Conservation (phyloP, 1,140 invertebrate species). For the Capitella teleta region DNA sequence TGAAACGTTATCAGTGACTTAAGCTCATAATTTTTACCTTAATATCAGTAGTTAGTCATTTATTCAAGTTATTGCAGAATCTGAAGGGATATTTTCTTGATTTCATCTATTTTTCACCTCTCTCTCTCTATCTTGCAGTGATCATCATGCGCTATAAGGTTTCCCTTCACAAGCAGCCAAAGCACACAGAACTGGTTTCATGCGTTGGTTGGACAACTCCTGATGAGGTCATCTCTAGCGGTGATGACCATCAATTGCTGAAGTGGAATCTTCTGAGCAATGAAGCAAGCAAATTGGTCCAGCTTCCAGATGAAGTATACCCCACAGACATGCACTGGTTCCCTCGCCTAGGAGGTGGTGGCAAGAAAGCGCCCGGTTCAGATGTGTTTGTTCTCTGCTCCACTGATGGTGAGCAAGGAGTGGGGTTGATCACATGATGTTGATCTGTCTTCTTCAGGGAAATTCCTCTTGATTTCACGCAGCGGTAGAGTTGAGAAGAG, state of each 20-base stretch:
- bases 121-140: no score
- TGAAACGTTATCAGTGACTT: no score
- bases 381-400: constrained; percentile 79
- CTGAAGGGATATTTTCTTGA: no score
- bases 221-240: constrained; percentile 82
- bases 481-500: constrained; percentile 84
- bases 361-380: constrained; percentile 55
- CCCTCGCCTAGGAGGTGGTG: constrained; percentile 44
- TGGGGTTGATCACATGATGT: background rate
- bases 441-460: constrained; percentile 46
- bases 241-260: constrained; percentile 81
- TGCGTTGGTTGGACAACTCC: constrained; percentile 84
- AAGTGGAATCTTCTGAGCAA: constrained; percentile 74
- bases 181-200: constrained; percentile 61
- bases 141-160: background rate
- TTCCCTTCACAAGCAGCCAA: background rate
- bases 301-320: constrained; percentile 69
- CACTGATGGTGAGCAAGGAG: constrained; percentile 59
- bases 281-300: constrained; percentile 60
- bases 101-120: no score
- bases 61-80: no score
- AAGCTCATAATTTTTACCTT: no score
- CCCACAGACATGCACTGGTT: constrained; percentile 81
- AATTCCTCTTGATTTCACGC: constrained; percentile 76
- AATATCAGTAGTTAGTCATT: no score